phyloP scores from a whole-genome alignment of 2,888 invertebrate species.

The Drosophila birchii region DNA sequence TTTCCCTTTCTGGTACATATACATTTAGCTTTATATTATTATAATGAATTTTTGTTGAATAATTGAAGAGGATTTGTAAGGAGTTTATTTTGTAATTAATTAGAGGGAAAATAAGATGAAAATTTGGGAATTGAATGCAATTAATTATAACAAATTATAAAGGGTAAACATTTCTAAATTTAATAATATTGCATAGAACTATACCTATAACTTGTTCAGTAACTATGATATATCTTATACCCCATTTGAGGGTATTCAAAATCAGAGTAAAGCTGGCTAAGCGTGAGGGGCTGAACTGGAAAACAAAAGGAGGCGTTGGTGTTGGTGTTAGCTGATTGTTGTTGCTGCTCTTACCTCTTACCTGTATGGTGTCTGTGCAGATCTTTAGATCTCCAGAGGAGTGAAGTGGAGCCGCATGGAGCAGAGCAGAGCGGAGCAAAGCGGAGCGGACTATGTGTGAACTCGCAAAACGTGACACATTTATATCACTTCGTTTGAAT shows the following conservation, averaged over 20 bases:
- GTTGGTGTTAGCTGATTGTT: slow-evolving; percentile 75
- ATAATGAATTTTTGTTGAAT: neutral
- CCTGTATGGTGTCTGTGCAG: slow-evolving; percentile 55
- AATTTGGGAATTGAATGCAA: neutral
- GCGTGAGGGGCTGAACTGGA: slow-evolving; percentile 71
- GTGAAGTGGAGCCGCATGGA: neutral
- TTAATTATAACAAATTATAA: neutral
- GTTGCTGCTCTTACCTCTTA: slow-evolving; percentile 69
- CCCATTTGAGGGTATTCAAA: slow-evolving; percentile 34
- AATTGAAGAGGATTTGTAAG: neutral
- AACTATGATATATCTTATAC: too few relatives aligned
- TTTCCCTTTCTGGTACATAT: neutral
- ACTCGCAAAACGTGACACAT: slow-evolving; percentile 85
- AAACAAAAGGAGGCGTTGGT: slow-evolving; percentile 82
- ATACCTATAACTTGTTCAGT: neutral
- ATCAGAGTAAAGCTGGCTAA: slow-evolving; percentile 78
- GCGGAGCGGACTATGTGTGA: slow-evolving; percentile 83
- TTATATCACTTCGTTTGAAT: slow-evolving; percentile 84
- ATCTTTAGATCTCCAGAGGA: slow-evolving; percentile 29
- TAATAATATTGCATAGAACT: neutral
- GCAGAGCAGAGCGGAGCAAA: slow-evolving; percentile 19
- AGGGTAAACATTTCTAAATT: neutral
- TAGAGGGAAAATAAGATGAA: neutral
- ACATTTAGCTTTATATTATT: neutral
- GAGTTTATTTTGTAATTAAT: neutral